A percentile compares a stretch with the other conserved stretches of the same genome.
Conservation (phyloP, 64 coral and sea anemone species). For the Astreopora myriophthalma region DNA sequence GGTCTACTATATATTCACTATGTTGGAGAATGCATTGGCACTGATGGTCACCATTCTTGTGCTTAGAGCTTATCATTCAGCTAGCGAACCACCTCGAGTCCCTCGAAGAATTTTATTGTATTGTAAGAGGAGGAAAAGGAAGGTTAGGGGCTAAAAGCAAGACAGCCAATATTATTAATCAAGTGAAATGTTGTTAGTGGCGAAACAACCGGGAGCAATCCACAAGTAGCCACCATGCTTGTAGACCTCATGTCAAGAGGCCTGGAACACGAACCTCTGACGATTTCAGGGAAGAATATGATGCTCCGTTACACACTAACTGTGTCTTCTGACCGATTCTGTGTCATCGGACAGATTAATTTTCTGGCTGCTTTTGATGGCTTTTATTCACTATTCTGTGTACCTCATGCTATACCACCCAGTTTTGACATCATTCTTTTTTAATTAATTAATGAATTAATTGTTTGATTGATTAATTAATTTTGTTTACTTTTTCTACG, state of each 20-base stretch:
- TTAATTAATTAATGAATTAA: no score
- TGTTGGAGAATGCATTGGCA: conserved; percentile 35
- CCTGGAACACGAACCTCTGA: neutral
- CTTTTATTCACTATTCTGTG: neutral
- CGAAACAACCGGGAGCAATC: neutral
- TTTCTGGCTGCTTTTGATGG: conserved; percentile 43
- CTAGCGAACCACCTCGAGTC: neutral
- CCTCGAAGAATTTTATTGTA: neutral
- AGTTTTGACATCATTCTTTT: no score
- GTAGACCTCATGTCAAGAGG: neutral
- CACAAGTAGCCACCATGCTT: no score
- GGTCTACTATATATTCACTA: conserved; percentile 49
- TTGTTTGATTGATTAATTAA: no score
- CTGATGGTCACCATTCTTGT: conserved; percentile 49
- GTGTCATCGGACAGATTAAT: neutral
- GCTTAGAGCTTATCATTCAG: conserved; percentile 59
- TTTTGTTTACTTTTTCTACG: no score
- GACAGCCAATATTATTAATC: neutral
- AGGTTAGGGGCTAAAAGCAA: no score
- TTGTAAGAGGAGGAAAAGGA: neutral
- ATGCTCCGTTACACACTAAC: neutral
- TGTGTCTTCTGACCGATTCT: no score
- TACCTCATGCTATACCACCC: neutral
- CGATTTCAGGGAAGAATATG: neutral
- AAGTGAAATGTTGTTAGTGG: neutral